Conservation (phyloP, 2,888 invertebrate genomes). For the Hoplodrina blanda region DNA sequence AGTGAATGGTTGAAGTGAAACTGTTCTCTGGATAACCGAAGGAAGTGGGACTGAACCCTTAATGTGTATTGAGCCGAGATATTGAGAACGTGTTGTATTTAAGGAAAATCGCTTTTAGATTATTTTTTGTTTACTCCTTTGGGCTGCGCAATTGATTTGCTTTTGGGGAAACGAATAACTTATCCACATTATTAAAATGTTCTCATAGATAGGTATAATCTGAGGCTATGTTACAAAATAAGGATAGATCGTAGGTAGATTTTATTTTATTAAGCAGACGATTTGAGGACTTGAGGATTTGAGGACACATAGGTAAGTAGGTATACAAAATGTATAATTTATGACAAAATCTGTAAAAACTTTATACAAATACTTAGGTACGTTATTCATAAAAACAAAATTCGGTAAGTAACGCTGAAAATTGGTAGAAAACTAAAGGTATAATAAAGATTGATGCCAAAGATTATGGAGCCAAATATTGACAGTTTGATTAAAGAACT, state of each 20-base stretch:
- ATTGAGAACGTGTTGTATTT: not conserved
- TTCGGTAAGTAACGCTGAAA: not conserved
- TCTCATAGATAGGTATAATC: too few species aligned
- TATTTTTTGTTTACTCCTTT: not conserved
- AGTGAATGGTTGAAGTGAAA: conserved; percentile 12
- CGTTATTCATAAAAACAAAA: not conserved
- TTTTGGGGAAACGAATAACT: too few species aligned
- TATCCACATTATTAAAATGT: too few species aligned
- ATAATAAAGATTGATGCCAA: conserved; percentile 28
- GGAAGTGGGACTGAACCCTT: conserved; percentile 9
- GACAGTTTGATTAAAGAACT: conserved; percentile 39
- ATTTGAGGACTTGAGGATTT: too few species aligned
- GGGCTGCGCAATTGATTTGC: not conserved
- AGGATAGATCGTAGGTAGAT: too few species aligned
- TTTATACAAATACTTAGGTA: too few species aligned
- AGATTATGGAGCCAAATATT: conserved; percentile 6
- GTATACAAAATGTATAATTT: too few species aligned
- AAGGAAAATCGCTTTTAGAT: not conserved
- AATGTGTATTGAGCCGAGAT: conserved; percentile 9
- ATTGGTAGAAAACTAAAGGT: not conserved
- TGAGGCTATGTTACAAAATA: too few species aligned
- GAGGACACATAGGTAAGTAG: too few species aligned
- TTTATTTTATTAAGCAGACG: too few species aligned
- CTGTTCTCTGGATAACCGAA: not conserved
- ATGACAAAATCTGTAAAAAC: too few species aligned